phyloP scores from a whole-genome alignment of 2,888 invertebrate species.

The Beris morrisii region DNA sequence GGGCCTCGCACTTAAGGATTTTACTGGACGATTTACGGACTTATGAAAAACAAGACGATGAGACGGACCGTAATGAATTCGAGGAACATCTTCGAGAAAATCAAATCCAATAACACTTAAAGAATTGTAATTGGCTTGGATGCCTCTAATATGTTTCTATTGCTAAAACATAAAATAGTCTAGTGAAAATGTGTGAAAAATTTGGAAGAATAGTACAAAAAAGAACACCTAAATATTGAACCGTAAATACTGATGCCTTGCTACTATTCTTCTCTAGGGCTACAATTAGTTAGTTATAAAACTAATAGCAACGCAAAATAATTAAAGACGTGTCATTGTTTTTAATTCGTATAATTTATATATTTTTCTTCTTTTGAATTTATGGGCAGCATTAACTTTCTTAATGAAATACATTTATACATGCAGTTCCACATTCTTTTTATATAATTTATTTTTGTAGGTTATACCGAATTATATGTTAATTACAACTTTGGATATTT shows the following conservation, averaged over 20 bases:
- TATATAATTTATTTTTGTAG: slow-evolving; percentile 15
- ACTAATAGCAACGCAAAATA: too few species aligned
- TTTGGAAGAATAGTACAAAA: too few species aligned
- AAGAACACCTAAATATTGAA: too few species aligned
- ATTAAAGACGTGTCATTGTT: too few species aligned
- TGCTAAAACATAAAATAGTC: too few species aligned
- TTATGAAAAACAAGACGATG: not conserved
- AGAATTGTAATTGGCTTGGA: too few species aligned
- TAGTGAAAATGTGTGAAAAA: too few species aligned
- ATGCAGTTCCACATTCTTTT: slow-evolving; percentile 3
- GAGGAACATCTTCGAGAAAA: not conserved
- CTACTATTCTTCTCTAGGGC: too few species aligned
- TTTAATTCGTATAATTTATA: slow-evolving; percentile 2
- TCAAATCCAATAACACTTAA: not conserved
- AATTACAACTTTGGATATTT: slow-evolving; percentile 31
- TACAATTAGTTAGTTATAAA: too few species aligned
- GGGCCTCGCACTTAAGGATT: not conserved
- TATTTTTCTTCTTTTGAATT: slow-evolving; percentile 13
- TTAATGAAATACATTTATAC: slow-evolving; percentile 4
- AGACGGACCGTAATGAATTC: not conserved
- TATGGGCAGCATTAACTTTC: slow-evolving; percentile 18
- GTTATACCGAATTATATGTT: slow-evolving; percentile 11
- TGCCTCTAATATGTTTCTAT: too few species aligned
- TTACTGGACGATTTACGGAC: not conserved
- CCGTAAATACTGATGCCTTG: too few species aligned